Percentiles rank a stretch among this genome's conserved stretches.
These are phyloP conservation scores for Pseudonaja textilis DNA, from an alignment of 2,113 vertebrate species.

Conservation along the genomic window DNA sequence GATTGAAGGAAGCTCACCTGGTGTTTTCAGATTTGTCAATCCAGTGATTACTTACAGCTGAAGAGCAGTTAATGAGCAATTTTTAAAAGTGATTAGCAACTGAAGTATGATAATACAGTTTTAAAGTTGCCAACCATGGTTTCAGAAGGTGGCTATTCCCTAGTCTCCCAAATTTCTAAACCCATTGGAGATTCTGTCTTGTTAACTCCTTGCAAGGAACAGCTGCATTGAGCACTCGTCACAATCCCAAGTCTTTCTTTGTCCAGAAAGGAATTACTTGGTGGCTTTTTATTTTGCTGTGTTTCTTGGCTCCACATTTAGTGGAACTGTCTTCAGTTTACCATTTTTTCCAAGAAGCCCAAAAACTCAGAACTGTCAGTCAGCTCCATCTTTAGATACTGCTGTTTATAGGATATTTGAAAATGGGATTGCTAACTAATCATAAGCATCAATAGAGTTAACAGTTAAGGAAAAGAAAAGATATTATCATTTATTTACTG, in stretches of 20 bases:
- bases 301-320: background rate
- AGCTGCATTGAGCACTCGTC: background rate
- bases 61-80: background rate
- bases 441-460: background rate
- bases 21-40: background rate
- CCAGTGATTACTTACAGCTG: background rate
- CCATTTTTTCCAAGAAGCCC: background rate
- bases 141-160: background rate
- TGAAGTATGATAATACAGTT: background rate
- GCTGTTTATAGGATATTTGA: background rate
- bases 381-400: background rate
- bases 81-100: background rate
- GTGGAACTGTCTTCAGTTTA: background rate
- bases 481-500: background rate
- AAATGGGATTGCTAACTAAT: background rate
- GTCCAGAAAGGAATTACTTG: background rate
- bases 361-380: background rate
- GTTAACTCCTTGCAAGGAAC: background rate
- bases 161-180: background rate
- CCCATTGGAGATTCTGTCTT: background rate
- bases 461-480: background rate
- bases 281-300: background rate
- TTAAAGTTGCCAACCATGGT: background rate
- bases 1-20: background rate
- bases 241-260: background rate